phyloP scores from a whole-genome alignment of 2,888 invertebrate species.

The Monoplex corrugatus region DNA sequence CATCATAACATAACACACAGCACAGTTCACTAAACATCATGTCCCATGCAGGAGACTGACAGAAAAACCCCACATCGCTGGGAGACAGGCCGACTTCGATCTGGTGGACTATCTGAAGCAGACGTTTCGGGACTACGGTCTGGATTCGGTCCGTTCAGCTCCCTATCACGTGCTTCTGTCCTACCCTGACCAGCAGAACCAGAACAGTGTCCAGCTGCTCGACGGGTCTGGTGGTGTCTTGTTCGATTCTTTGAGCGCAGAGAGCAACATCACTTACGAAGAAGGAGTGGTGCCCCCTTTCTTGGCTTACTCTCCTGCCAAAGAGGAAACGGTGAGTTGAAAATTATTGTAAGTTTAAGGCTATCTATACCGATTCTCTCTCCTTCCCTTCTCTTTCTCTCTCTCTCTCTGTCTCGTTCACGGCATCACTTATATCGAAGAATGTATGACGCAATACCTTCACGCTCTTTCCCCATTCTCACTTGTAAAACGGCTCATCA shows the following conservation, averaged over 20 bases:
- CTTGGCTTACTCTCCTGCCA: slow-evolving; percentile 33
- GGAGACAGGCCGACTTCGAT: slow-evolving; percentile 68
- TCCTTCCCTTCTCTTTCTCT: no score
- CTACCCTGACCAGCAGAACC: slow-evolving; percentile 68
- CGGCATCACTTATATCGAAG: no score
- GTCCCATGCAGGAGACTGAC: slow-evolving; percentile 66
- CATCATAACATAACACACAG: no score
- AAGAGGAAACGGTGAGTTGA: not conserved
- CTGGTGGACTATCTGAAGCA: slow-evolving; percentile 69
- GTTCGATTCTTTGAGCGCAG: slow-evolving; percentile 6
- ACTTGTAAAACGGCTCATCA: no score
- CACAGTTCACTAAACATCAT: no score
- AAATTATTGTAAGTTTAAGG: no score
- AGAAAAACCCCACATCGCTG: slow-evolving; percentile 76
- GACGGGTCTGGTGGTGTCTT: not conserved
- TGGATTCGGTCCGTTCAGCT: slow-evolving; percentile 72
- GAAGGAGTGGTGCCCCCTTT: slow-evolving; percentile 40
- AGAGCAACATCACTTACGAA: slow-evolving; percentile 26
- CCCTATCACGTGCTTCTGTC: slow-evolving; percentile 78
- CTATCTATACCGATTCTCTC: no score
- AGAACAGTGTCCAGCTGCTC: slow-evolving; percentile 66
- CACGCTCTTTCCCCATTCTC: no score
- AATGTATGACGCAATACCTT: no score
- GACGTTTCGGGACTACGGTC: slow-evolving; percentile 67
- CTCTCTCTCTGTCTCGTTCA: no score